A percentile compares a stretch with the other conserved stretches of the same genome.
Evolutionary conservation across 2,888 invertebrate genomes (phyloP).

Genomic region (Aplocera efformata): DNA sequence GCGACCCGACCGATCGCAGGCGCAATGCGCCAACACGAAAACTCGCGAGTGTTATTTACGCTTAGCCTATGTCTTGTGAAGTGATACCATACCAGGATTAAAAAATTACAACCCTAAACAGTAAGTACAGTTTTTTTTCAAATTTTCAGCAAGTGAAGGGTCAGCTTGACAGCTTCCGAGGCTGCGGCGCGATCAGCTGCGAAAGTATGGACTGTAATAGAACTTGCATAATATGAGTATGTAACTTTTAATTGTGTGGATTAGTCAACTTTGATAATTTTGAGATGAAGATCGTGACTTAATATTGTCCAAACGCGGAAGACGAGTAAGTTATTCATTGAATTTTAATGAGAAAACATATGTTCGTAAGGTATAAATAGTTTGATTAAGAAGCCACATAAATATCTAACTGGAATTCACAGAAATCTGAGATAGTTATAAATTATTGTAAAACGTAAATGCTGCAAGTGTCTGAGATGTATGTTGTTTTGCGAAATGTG

Average conservation of each 20-base stretch:
- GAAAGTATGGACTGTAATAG: slow-evolving; percentile 47
- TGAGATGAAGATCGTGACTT: slow-evolving; percentile 14
- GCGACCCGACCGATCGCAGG: slow-evolving; percentile 55
- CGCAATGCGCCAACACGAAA: slow-evolving; percentile 56
- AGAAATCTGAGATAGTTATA: neutral
- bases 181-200: slow-evolving; percentile 59
- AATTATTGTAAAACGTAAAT: slow-evolving; percentile 7
- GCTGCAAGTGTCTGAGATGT: slow-evolving; percentile 9
- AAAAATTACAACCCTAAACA: slow-evolving; percentile 30
- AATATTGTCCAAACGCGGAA: slow-evolving; percentile 11
- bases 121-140: slow-evolving; percentile 34
- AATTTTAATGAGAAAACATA: slow-evolving; percentile 12
- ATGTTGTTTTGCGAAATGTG: slow-evolving; percentile 25
- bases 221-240: slow-evolving; percentile 30
- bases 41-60: slow-evolving; percentile 62
- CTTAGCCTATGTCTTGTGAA: slow-evolving; percentile 58
- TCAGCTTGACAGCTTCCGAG: slow-evolving; percentile 43
- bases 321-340: neutral
- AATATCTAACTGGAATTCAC: too few relatives aligned
- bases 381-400: too few relatives aligned
- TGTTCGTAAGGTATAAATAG: slow-evolving; percentile 10
- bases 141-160: slow-evolving; percentile 2
- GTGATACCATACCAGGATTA: slow-evolving; percentile 63
- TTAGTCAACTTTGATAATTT: slow-evolving; percentile 24
- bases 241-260: slow-evolving; percentile 26